Evolutionary conservation across 2,888 invertebrate species (phyloP), one percentile per base, ranked within the genome.

Genomic region (Lasioglossum pauxillum): DNA sequence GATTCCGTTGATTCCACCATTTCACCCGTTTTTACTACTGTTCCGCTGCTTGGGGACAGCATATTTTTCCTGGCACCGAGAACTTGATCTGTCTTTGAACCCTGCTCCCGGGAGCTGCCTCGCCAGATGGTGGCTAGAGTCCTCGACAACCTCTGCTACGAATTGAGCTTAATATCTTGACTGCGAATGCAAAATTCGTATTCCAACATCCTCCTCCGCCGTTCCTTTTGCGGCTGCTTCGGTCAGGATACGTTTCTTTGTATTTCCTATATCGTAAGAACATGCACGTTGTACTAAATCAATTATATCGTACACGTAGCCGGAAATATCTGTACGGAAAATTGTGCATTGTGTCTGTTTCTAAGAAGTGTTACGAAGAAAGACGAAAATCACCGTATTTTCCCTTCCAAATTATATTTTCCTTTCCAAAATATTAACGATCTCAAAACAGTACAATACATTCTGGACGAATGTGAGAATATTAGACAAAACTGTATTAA

Each of bases 1-100:
- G 57, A 60, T 76, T 46, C 76, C 67, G n/a, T 76, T 49, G 49
- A 80, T 84, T 76, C 76, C 57, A 27, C 16, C 73, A 41, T 76
- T 77, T 84, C 78, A 53, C 75, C 79, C 76, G 16, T 53, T 53
- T 78, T 53, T 38, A 57, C 71, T 41, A 57, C 27, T 72, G 57
- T 23, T 41, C 71, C 27, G 27, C 12, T 27, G 19, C 57, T 27
- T 0, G 44, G 19, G 71, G 38, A 41, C 12, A n/a, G n/a, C 35
- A 41, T 69, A 71, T 71, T 71, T 71, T 71, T 5, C 41, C 14
- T 41, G n/a, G 14, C n/a, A 41, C n/a, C 57, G 57, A 12, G 71
- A 41, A 71, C 71, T 69, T 69, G 69, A 69, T 69, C 69, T 38
- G 69, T 69, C 35, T 69, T 23, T 10, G 69, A 38, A 69, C 31